Evolutionary conservation across 2,888 invertebrate species (phyloP).

Genomic region (Dasysyrphus albostriatus): DNA sequence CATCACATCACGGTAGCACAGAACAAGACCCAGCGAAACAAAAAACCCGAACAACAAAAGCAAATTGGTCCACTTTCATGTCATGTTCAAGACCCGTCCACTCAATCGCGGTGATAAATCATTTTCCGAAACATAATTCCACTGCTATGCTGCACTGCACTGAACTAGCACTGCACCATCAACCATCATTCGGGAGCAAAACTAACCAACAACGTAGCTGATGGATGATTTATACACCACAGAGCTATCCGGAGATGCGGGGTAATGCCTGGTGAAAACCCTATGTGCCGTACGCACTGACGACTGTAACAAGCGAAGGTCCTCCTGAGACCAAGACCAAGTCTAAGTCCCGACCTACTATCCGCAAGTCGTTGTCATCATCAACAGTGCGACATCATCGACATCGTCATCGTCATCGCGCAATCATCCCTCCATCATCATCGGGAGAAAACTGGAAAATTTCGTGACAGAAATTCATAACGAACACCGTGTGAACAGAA

Average conservation of each 20-base stretch:
- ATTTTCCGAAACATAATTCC: conserved; percentile 76
- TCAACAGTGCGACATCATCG: conserved; percentile 59
- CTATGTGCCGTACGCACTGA: conserved; percentile 59
- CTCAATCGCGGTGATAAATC: conserved; percentile 75
- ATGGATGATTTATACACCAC: conserved; percentile 60
- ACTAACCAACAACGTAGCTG: conserved; percentile 11
- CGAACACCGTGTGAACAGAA: conserved; percentile 83
- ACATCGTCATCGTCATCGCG: conserved; percentile 67
- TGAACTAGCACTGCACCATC: conserved; percentile 10
- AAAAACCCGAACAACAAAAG: conserved; percentile 75
- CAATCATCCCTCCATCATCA: conserved; percentile 69
- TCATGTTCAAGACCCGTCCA: conserved; percentile 75
- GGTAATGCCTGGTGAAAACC: conserved; percentile 54
- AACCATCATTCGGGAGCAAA: conserved; percentile 43
- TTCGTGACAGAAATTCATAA: conserved; percentile 83
- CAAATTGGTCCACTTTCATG: conserved; percentile 77
- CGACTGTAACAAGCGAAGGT: conserved; percentile 13
- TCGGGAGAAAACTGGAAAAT: conserved; percentile 80
- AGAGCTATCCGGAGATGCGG: conserved; percentile 39
- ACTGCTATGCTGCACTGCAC: conserved; percentile 25
- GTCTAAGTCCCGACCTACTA: conserved; percentile 53
- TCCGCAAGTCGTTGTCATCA: conserved; percentile 43
- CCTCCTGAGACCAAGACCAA: conserved; percentile 38
- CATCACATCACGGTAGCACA: conserved; percentile 25
- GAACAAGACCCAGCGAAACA: conserved; percentile 11